These are phyloP conservation scores for Lepus timidus DNA, from an alignment of 2,113 vertebrate species.

Conservation along the genomic window DNA sequence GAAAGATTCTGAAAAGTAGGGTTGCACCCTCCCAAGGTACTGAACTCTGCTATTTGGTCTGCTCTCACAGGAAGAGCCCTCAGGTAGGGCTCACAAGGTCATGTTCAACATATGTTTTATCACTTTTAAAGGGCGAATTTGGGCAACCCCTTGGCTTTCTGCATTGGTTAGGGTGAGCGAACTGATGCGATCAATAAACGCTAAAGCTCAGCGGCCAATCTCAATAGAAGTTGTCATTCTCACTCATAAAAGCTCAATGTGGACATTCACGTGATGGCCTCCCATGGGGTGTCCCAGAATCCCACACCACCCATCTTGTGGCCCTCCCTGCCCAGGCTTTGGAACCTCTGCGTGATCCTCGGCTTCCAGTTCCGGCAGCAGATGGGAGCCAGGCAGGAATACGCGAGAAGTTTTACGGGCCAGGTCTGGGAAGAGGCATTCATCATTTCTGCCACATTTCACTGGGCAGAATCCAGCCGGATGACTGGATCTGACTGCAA, in stretches of 20 bases:
- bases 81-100: conserved; percentile 15
- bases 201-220: background rate
- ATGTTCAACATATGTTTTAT: background rate
- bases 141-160: background rate
- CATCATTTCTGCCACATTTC: background rate
- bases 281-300: background rate
- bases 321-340: background rate
- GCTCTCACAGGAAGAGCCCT: background rate
- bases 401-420: background rate
- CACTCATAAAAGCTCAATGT: too few relatives aligned
- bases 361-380: background rate
- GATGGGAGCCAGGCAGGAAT: background rate
- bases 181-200: background rate
- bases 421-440: background rate
- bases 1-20: background rate
- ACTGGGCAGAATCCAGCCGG: background rate
- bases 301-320: background rate
- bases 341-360: background rate
- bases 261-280: background rate
- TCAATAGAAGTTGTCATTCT: background rate
- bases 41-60: background rate
- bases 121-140: background rate
- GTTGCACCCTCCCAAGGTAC: background rate
- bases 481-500: background rate
- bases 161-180: background rate